These are phyloP conservation scores for Rhinatrema bivittatum DNA, from an alignment of 2,797 vertebrate species.

Conservation along the genomic window DNA sequence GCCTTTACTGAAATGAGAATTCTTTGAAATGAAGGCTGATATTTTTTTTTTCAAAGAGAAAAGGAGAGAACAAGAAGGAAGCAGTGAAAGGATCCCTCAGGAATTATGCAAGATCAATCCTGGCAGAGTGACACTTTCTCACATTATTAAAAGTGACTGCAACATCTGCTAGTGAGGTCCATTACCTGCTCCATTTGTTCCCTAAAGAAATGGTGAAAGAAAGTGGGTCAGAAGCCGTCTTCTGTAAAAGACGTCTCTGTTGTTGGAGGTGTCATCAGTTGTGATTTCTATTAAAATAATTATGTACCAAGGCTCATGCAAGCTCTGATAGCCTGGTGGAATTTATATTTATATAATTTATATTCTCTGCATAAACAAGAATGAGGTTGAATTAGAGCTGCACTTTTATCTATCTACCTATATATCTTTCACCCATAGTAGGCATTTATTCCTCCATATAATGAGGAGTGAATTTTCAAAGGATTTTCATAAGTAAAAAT, in stretches of 20 bases:
- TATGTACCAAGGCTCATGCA: constrained; percentile 13
- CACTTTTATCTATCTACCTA: too few relatives aligned
- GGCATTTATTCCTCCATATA: too few relatives aligned
- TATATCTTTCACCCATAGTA: too few relatives aligned
- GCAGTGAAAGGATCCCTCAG: constrained; percentile 20
- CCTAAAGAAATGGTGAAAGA: constrained; percentile 59
- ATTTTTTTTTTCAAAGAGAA: constrained; percentile 53
- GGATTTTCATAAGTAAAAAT: too few relatives aligned
- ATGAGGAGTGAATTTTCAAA: too few relatives aligned
- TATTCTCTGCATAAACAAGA: too few relatives aligned
- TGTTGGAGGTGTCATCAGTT: constrained; percentile 49
- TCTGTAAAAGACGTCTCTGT: constrained; percentile 39
- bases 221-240: constrained; percentile 46
- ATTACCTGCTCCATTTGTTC: constrained; percentile 66
- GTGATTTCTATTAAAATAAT: constrained; percentile 46
- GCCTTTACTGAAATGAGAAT: too few relatives aligned
- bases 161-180: constrained; percentile 66
- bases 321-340: too few relatives aligned
- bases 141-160: constrained; percentile 76
- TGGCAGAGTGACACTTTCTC: constrained; percentile 54
- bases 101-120: constrained; percentile 61
- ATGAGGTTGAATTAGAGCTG: too few relatives aligned
- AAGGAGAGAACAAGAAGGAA: too few relatives aligned
- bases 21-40: constrained; percentile 49
- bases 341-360: too few relatives aligned